Base-by-base conservation (phyloP, 2,113 vertebrate genomes). In the Laterallus jamaicensis region DNA sequence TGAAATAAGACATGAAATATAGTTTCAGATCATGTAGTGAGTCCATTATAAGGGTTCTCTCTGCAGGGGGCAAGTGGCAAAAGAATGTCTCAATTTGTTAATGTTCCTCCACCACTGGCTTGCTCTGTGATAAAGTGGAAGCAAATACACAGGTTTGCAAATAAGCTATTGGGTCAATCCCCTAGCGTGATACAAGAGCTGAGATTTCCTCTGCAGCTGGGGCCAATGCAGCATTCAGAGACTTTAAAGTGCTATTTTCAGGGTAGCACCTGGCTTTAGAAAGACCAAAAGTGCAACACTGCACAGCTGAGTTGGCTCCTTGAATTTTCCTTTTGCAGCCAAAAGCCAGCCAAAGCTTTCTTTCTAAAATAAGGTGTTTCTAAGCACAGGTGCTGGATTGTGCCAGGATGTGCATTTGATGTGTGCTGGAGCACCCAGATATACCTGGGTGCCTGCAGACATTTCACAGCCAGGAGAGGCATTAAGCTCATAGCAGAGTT, bases 181-280 rank as follows among this genome's bases (percentile, higher is more conserved):
- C 54, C 69, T 56, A 2, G 80, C 60, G 80, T 37, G 84, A 58
- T 32, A 11, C 4, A 56, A 62, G 39, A 93, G 69, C 95, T 86
- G 83, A 93, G 31, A 76, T 88, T 73, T 56, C 56, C 66, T 83
- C 62, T 62, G 88, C 69, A 93, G 80, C 64, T 75, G 73, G 44
- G 79, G 68, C 60, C 2, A 2, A 42, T 28, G 64, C 69, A 88
- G 79, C 93, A 8, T 54, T 64, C 66, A 44, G 52, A 50, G 62
- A 44, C 32, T 91, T 93, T 68, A 26, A 64, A 79, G 25, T 47
- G 44, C 18, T 82, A 26, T 91, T 96, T 97, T 95, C 92, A 88
- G 81, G 66, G 39, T 58, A 81, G 44, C 68, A 70, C 81, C 92
- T 87, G 85, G 90, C 89, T 47, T 88, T 77, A 20, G 2, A 60